Evolutionary conservation across 2,888 invertebrate genomes (phyloP).

Genomic region (Drosophila setosimentum): DNA sequence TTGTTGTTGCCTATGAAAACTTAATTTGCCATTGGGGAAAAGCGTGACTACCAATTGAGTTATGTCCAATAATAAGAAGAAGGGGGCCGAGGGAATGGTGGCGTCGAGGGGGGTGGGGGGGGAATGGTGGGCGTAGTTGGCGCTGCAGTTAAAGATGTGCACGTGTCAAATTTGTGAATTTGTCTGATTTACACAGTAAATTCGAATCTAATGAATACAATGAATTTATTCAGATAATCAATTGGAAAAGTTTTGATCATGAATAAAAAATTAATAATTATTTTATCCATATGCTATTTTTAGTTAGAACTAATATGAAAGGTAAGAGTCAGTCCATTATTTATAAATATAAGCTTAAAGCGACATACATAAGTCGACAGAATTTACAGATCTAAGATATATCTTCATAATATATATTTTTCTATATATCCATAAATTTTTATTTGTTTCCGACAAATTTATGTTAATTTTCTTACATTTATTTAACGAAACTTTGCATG

Average conservation of each 20-base stretch:
- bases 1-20: slow-evolving; percentile 69
- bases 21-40: slow-evolving; percentile 63
- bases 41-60: slow-evolving; percentile 64
- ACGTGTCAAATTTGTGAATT: slow-evolving; percentile 31
- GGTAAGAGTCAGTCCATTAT: no score
- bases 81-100: not conserved
- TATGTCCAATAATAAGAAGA: slow-evolving; percentile 39
- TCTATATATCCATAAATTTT: not conserved
- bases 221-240: not conserved
- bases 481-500: not conserved
- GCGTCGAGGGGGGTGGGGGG: not conserved
- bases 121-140: not conserved
- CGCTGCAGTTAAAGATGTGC: slow-evolving; percentile 24
- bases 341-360: no score
- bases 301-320: no score
- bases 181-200: not conserved
- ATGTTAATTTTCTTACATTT: not conserved
- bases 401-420: no score
- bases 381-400: no score
- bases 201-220: not conserved
- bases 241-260: not conserved
- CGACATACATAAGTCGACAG: no score
- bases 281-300: no score
- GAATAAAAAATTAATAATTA: not conserved
- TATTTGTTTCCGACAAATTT: not conserved